These are phyloP conservation scores for Halocynthia aurantium DNA, from an alignment of 23 tunicate species.

Conservation along the genomic window DNA sequence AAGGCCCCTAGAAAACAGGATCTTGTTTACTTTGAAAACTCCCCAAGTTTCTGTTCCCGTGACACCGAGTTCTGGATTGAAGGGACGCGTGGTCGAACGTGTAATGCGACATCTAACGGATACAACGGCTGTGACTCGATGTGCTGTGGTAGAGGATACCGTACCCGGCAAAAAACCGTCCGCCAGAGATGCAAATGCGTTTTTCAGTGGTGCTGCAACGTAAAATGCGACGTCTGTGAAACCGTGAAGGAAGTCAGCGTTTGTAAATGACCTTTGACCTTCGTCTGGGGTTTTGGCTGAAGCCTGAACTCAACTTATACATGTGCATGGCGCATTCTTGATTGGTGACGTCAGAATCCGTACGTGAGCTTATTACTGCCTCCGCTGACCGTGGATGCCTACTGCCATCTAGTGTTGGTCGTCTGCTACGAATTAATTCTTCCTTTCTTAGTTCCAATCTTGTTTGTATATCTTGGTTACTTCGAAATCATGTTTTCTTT, in stretches of 20 bases:
- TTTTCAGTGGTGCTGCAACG: constrained; percentile 95
- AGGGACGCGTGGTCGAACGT: constrained; percentile 75
- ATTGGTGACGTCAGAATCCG: no score
- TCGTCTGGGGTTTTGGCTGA: no score
- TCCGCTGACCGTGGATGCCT: no score
- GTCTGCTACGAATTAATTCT: no score
- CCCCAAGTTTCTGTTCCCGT: constrained; percentile 75
- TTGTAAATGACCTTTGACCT: constrained; percentile 48
- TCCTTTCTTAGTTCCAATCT: no score
- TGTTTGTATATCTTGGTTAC: no score
- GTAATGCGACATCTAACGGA: constrained; percentile 82
- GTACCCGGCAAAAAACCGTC: constrained; percentile 32
- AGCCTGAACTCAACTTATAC: no score
- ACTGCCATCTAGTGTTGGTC: no score
- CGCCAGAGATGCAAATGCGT: constrained; percentile 76
- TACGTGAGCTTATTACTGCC: no score
- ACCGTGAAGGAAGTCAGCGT: constrained; percentile 53
- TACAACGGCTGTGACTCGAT: constrained; percentile 70
- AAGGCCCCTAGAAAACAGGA: constrained; percentile 46
- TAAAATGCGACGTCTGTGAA: constrained; percentile 62
- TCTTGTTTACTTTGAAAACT: constrained; percentile 54
- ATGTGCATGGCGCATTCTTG: no score
- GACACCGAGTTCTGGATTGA: constrained; percentile 43
- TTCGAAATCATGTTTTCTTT: no score
- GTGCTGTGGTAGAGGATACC: constrained; percentile 89